phyloP scores from a whole-genome alignment of 2,113 vertebrate species.

The Clarias magur region DNA sequence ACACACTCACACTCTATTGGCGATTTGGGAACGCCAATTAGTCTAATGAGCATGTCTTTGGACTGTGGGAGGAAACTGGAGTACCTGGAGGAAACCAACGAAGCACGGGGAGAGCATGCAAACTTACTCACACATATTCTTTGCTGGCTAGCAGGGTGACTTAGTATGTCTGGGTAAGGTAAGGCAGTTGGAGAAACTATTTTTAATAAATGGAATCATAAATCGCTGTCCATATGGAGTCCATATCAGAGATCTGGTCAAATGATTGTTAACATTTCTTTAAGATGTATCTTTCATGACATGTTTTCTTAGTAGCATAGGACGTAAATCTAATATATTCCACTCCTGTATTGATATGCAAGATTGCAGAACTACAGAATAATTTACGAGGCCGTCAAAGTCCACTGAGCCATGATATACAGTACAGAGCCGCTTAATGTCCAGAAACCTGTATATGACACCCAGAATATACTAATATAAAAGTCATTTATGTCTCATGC shows the following conservation, averaged over 20 bases:
- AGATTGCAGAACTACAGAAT: neutral
- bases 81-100: no score
- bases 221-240: neutral
- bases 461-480: neutral
- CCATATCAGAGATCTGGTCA: neutral
- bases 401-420: neutral
- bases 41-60: no score
- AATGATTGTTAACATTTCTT: neutral
- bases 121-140: neutral
- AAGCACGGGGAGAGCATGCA: no score
- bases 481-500: neutral
- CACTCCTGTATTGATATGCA: neutral
- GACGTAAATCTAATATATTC: neutral
- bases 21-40: no score
- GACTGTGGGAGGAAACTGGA: no score
- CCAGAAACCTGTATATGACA: neutral
- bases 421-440: neutral
- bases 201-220: neutral
- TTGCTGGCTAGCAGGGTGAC: neutral
- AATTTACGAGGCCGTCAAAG: neutral
- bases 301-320: neutral
- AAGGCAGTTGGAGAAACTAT: neutral
- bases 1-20: no score
- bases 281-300: neutral
- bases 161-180: neutral